phyloP scores from a whole-genome alignment of 1,140 invertebrate species.

The Potamilus streckersoni region DNA sequence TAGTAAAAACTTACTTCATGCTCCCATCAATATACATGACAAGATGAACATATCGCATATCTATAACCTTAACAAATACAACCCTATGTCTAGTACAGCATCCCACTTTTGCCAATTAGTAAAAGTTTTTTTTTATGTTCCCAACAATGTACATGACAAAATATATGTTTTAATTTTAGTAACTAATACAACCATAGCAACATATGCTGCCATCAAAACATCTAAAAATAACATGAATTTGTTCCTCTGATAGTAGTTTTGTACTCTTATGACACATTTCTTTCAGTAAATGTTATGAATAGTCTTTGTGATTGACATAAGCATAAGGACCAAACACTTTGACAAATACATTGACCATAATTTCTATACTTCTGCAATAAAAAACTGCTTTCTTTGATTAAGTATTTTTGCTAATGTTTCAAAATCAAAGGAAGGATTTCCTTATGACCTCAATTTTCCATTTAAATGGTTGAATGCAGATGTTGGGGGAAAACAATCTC shows the following conservation, averaged over 20 bases:
- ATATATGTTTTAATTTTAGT: background rate
- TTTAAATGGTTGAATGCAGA: constrained; percentile 1
- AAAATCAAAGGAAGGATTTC: constrained; percentile 1
- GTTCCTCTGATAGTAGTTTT: constrained; percentile 8
- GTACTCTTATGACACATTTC: constrained; percentile 27
- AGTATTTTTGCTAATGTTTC: background rate
- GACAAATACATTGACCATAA: constrained; percentile 9
- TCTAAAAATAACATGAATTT: constrained; percentile 10
- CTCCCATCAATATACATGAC: constrained; percentile 6
- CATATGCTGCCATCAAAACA: background rate
- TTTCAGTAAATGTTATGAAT: constrained; percentile 1
- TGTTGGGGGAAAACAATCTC: constrained; percentile 8
- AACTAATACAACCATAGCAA: constrained; percentile 14
- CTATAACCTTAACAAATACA: background rate
- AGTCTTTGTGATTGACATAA: background rate
- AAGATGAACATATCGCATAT: constrained; percentile 19
- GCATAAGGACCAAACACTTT: background rate
- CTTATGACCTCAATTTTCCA: background rate
- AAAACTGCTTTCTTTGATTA: constrained; percentile 5
- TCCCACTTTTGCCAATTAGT: constrained; percentile 20
- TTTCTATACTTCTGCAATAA: constrained; percentile 15
- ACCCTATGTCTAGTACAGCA: too few species aligned
- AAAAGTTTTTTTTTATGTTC: constrained; percentile 6
- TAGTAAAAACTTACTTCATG: constrained; percentile 13
- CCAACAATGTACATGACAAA: constrained; percentile 10